Evolutionary conservation across 2,113 vertebrate genomes (phyloP).

Genomic region (Leuciscus idus): DNA sequence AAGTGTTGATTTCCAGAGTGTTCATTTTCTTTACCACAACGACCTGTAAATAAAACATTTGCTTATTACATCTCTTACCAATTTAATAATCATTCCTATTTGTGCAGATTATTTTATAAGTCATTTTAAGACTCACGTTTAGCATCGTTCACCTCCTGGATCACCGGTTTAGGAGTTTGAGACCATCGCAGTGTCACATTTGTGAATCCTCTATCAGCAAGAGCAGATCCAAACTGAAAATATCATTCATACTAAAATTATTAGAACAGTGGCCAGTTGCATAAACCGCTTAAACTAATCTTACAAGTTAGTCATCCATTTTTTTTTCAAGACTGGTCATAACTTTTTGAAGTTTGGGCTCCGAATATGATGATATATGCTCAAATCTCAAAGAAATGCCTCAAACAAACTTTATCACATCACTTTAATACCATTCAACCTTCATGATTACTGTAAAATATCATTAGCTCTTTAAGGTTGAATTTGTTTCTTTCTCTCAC

Average conservation of each 20-base stretch:
- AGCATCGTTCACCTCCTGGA: neutral
- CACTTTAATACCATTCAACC: too few relatives aligned
- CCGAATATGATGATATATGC: too few relatives aligned
- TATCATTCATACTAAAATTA: neutral
- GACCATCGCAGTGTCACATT: neutral
- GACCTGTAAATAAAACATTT: neutral
- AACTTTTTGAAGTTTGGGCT: too few relatives aligned
- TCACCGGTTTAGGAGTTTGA: neutral
- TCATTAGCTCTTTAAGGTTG: too few relatives aligned
- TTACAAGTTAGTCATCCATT: too few relatives aligned
- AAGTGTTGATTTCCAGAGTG: neutral
- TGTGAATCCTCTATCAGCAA: neutral
- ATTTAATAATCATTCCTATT: neutral
- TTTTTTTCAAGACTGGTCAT: too few relatives aligned
- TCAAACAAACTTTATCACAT: too few relatives aligned
- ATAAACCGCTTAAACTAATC: too few relatives aligned
- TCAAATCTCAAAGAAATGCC: too few relatives aligned
- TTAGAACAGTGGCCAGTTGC: too few relatives aligned
- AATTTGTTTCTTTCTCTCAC: neutral
- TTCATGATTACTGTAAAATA: too few relatives aligned
- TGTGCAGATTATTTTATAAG: neutral
- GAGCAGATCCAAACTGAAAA: neutral
- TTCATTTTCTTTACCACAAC: neutral
- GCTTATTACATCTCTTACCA: neutral
- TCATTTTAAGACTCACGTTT: neutral